These are phyloP conservation scores for Elysia chlorotica DNA, from an alignment of 1,140 invertebrate species.

Conservation along the genomic window DNA sequence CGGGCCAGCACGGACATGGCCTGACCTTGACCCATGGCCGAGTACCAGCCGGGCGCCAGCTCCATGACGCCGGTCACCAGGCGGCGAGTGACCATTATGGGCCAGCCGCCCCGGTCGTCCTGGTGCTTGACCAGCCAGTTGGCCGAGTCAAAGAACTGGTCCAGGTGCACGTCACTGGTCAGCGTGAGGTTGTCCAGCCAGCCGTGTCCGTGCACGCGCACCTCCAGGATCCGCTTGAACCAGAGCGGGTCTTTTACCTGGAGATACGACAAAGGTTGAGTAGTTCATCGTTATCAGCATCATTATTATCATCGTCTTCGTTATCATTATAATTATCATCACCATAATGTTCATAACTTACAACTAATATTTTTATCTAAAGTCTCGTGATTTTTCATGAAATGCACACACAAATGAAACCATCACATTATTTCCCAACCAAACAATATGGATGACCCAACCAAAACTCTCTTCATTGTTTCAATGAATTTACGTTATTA, in stretches of 20 bases:
- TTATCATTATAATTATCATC: no score
- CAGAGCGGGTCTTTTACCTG: conserved; percentile 26
- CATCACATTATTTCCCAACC: no score
- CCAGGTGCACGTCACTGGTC: conserved; percentile 70
- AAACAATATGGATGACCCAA: no score
- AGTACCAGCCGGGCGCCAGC: conserved; percentile 89
- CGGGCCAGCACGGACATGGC: conserved; percentile 90
- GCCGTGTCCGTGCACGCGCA: conserved; percentile 76
- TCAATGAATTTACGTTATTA: no score
- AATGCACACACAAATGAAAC: no score
- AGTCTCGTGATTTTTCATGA: no score
- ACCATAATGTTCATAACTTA: no score
- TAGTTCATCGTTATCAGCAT: no score
- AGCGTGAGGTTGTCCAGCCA: conserved; percentile 60
- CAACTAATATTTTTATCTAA: no score
- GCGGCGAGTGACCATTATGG: conserved; percentile 88
- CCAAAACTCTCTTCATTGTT: no score
- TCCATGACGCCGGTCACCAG: conserved; percentile 74
- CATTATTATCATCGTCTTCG: no score
- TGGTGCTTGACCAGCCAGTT: conserved; percentile 92
- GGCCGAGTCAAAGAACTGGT: conserved; percentile 89
- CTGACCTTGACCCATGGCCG: conserved; percentile 97
- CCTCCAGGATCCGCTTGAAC: conserved; percentile 36
- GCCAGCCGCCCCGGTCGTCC: conserved; percentile 90
- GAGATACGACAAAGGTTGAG: no score